Evolutionary conservation across 2,113 vertebrate species (phyloP).

Genomic region (Xiphophorus maculatus): DNA sequence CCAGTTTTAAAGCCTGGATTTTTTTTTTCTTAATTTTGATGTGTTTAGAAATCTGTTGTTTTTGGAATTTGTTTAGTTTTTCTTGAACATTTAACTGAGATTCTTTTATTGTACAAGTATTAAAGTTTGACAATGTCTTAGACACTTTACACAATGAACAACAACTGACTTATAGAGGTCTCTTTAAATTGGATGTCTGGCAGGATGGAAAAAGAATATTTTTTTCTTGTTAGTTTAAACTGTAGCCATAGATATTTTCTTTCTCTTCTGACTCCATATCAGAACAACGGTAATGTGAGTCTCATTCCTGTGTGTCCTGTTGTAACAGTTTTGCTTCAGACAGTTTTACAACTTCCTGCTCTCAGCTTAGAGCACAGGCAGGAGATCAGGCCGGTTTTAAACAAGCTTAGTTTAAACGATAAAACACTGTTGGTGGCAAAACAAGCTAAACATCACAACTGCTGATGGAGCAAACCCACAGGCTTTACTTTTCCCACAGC

Average conservation of each 20-base stretch:
- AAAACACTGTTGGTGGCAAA: slow-evolving; percentile 11
- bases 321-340: neutral
- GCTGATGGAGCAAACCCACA: neutral
- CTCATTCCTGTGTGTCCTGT: neutral
- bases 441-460: neutral
- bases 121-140: neutral
- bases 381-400: neutral
- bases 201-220: neutral
- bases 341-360: slow-evolving; percentile 13
- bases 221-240: neutral
- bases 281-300: neutral
- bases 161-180: neutral
- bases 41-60: neutral
- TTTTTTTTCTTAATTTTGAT: neutral
- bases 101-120: neutral
- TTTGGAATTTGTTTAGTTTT: neutral
- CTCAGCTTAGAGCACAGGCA: neutral
- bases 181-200: neutral
- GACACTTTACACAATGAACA: neutral
- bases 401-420: neutral
- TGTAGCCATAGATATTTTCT: neutral
- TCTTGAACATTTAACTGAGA: neutral
- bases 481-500: neutral
- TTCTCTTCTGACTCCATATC: neutral
- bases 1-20: neutral